Evolutionary conservation across 2,797 vertebrate genomes (phyloP).

Genomic region (Nannoperca obscura): DNA sequence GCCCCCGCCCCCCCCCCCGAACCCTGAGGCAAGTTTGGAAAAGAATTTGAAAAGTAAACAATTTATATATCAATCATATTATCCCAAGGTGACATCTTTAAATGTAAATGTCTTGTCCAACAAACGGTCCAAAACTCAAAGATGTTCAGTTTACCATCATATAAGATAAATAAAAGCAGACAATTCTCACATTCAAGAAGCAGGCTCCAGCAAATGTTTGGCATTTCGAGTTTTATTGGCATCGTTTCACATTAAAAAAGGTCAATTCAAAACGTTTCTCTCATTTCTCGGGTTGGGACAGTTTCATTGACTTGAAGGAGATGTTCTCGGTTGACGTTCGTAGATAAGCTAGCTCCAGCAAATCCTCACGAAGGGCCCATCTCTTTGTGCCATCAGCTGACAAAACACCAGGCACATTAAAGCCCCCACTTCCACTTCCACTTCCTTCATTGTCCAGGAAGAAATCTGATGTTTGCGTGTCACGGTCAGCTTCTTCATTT

Average conservation of each 20-base stretch:
- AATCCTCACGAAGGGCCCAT: conserved; percentile 22
- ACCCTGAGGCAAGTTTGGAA: neutral
- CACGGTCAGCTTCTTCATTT: neutral
- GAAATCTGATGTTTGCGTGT: neutral
- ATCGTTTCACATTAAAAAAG: neutral
- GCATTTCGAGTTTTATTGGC: conserved; percentile 48
- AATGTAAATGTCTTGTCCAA: neutral
- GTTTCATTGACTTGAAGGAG: conserved; percentile 63
- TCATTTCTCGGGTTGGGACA: conserved; percentile 3
- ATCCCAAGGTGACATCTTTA: neutral
- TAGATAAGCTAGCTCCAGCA: conserved; percentile 61
- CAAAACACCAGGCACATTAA: conserved; percentile 20
- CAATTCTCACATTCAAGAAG: neutral
- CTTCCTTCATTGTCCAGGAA: conserved; percentile 50
- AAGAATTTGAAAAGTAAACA: neutral
- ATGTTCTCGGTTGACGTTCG: conserved; percentile 55
- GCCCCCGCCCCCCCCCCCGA: too few species aligned
- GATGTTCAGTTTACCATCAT: neutral
- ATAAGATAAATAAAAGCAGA: neutral
- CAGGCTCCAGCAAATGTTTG: neutral
- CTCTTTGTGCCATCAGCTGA: neutral
- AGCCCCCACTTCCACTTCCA: conserved; percentile 41
- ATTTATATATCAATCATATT: neutral
- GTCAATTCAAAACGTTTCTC: neutral
- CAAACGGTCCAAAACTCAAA: neutral